Base-by-base conservation (phyloP, 2,888 invertebrate genomes). In the Andricus curvator region DNA sequence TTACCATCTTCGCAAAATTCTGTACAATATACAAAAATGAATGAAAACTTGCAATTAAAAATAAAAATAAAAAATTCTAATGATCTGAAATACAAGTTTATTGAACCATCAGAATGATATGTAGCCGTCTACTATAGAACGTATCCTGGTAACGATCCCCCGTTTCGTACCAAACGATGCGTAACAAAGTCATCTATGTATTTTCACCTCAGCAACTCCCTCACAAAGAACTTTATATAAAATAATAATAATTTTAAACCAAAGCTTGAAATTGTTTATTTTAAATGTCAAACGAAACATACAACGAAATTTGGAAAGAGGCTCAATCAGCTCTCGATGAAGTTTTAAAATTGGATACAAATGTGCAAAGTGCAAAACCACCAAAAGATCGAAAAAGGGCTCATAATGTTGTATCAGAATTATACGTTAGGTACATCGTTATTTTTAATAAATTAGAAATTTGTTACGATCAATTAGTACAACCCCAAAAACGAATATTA, bases 401-500 rank as follows among this genome's bases (percentile, higher is more conserved):
- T 2, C 95, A 96, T 77, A 94, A 94, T 0, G 91, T 94, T 9
- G 93, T 96, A 0, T 95, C 95, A 25, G 96, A 96, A 81, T 93
- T 98, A 77, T 97, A 98, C 90, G 94, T 97, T 4, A 95, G 96
- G 87, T 99, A 98, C 89, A 96, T 98, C 8, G 93, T 96, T 37
- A 94, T 97, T 0, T 94, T 96, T 33, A 95, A 96, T 84, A 95
- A 95, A 86, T 91, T 98, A 13, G 96, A 97, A 88, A 94, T 95
- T 80, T 96, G 97, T 82, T 97, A 98, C 88, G 98, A 99, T 88
- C 98, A 98, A 93, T 94, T 98, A 87, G 94, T 98, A 62, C 99
- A 99, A 91, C 98, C 99, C 0, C 99, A 99, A 91, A 99, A 99
- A 91, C 94, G 98, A 48, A 91, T 96, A 76, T 93, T 98, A n/a